A percentile compares a stretch with the other conserved stretches of the same genome.
These are phyloP conservation scores for Rotaria socialis DNA, from an alignment of 2,888 invertebrate genomes.

Conservation along the genomic window DNA sequence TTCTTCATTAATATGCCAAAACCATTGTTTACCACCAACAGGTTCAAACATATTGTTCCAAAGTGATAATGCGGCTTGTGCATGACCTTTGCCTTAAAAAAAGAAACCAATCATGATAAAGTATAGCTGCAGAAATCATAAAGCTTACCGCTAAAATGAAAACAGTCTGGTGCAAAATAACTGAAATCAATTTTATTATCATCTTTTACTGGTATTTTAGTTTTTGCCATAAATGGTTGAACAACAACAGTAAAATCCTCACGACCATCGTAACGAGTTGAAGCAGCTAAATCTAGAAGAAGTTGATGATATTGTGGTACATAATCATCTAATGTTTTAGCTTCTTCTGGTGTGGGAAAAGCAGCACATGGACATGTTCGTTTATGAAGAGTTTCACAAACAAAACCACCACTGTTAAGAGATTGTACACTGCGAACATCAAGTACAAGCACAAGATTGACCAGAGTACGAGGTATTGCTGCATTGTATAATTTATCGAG, in stretches of 20 bases:
- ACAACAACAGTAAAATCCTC: slow-evolving; percentile 55
- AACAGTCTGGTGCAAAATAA: slow-evolving; percentile 57
- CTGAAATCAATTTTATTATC: slow-evolving; percentile 50
- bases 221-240: slow-evolving; percentile 55
- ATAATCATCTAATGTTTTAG: slow-evolving; percentile 45
- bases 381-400: slow-evolving; percentile 52
- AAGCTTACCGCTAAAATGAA: slow-evolving; percentile 53
- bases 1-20: slow-evolving; percentile 47
- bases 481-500: slow-evolving; percentile 53
- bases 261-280: slow-evolving; percentile 52
- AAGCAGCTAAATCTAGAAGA: slow-evolving; percentile 50
- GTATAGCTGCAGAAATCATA: neutral
- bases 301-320: slow-evolving; percentile 50
- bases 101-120: neutral
- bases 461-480: slow-evolving; percentile 54
- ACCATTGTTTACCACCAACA: slow-evolving; percentile 47
- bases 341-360: slow-evolving; percentile 46
- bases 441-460: slow-evolving; percentile 55
- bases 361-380: slow-evolving; percentile 49
- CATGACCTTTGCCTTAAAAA: slow-evolving; percentile 26
- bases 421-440: slow-evolving; percentile 52
- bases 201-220: slow-evolving; percentile 49
- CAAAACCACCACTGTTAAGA: slow-evolving; percentile 48
- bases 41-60: slow-evolving; percentile 56
- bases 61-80: slow-evolving; percentile 51